Conservation (phyloP, 2,113 vertebrate genomes). For the Gorsachius goisagi region DNA sequence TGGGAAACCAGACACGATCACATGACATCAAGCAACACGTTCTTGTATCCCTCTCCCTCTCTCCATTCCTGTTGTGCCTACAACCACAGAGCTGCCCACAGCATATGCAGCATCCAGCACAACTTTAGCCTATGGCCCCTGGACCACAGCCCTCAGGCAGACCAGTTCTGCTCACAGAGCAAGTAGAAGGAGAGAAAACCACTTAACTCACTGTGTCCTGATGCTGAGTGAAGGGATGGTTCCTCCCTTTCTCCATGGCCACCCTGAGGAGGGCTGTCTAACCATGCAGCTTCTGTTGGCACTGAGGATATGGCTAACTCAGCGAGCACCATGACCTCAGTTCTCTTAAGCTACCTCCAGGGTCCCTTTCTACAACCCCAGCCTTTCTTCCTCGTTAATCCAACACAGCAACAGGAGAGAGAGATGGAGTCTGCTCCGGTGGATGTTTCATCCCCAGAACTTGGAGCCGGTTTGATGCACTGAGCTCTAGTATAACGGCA, state of each 20-base stretch:
- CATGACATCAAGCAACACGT: background rate
- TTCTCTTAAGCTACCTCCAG: background rate
- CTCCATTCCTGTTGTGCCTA: background rate
- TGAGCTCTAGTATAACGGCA: background rate
- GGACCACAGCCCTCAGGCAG: background rate
- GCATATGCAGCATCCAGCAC: fast-evolving
- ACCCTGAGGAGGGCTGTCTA: background rate
- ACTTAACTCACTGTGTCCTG: background rate
- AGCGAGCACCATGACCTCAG: fast-evolving
- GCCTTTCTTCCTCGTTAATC: background rate
- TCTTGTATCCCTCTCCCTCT: background rate
- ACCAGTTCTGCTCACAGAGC: background rate
- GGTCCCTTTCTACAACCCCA: background rate
- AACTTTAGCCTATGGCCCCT: background rate
- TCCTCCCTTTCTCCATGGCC: background rate
- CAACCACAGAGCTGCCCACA: background rate
- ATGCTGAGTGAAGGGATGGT: background rate
- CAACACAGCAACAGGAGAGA: background rate
- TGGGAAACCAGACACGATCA: background rate
- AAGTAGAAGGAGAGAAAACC: background rate
- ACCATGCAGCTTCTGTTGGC: background rate
- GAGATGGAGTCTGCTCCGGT: background rate
- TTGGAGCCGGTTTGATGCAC: background rate
- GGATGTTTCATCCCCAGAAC: background rate
- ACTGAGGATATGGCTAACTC: background rate